These are phyloP conservation scores for Sterna hirundo DNA, from an alignment of 2,113 vertebrate genomes.

Conservation along the genomic window DNA sequence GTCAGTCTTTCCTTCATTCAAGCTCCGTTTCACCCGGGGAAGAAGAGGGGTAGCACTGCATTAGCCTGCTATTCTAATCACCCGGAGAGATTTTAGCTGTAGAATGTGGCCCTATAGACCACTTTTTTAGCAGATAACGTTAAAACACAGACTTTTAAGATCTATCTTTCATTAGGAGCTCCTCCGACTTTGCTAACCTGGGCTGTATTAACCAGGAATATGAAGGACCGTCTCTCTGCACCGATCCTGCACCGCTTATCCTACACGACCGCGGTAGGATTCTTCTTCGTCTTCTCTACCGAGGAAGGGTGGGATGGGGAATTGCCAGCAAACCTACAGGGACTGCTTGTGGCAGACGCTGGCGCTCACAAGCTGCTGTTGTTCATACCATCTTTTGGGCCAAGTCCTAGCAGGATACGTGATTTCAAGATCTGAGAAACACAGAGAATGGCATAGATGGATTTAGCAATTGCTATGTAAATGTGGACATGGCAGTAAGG, in stretches of 20 bases:
- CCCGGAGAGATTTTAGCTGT: neutral
- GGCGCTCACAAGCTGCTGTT: neutral
- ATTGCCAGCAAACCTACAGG: neutral
- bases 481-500: neutral
- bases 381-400: neutral
- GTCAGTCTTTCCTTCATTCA: neutral
- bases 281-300: neutral
- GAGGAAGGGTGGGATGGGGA: neutral
- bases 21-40: neutral
- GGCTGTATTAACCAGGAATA: neutral
- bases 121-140: neutral
- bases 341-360: neutral
- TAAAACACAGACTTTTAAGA: neutral
- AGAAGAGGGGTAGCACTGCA: neutral
- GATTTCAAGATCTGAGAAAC: neutral
- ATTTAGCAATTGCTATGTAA: neutral
- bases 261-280: rapidly evolving
- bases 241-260: neutral
- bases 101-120: neutral
- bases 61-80: neutral
- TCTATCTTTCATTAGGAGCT: neutral
- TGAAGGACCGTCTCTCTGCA: neutral
- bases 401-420: neutral
- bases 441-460: rapidly evolving
- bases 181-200: neutral